Evolutionary conservation across 2,888 invertebrate genomes (phyloP), one percentile per base, ranked within the genome.

Genomic region (Antitype chi): DNA sequence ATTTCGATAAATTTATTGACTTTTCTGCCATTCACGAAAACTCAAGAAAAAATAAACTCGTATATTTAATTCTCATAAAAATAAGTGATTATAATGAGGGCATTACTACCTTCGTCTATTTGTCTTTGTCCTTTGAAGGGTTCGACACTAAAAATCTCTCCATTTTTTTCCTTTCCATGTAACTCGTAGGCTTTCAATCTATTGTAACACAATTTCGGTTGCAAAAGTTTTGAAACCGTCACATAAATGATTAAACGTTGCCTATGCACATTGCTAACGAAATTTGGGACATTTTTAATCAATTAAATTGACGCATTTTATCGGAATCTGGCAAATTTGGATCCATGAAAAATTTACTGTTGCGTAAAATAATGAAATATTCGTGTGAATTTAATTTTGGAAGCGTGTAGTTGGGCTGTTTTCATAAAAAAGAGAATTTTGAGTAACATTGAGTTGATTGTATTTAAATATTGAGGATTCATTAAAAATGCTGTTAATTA

Each of bases 131-230:
- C 38, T 0, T 38, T 38, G 1, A 4, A 4, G 32, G 38, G 6
- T 38, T 32, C n/a, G 3, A n/a, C n/a, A 38, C 15, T 15, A 23
- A 9, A 52, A 67, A 66, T 32, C 23, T 2, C n/a, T 52, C 2
- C 0, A 32, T 17, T 32, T 53, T 53, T 15, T 13, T n/a, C 9
- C 2, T 38, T 72, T 38, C 23, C 25, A 38, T 32, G 23, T 3
- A 32, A 17, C n/a, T 15, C 20, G 20, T 28, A 53, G 25, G 4
- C n/a, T 43, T n/a, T 15, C 38, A 47, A 74, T 47, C 47, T 32
- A 73, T 57, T 9, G 20, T 32, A 32, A 57, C 15, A 32, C 47
- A 57, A 73, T 74, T 77, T 62, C 11, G 9, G 25, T 62, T n/a
- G 49, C 23, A 49, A 23, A 49, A 17, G 17, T 59, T 47, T 13